These are phyloP conservation scores for Pteria penguin DNA, from an alignment of 2,888 invertebrate genomes.

Conservation along the genomic window DNA sequence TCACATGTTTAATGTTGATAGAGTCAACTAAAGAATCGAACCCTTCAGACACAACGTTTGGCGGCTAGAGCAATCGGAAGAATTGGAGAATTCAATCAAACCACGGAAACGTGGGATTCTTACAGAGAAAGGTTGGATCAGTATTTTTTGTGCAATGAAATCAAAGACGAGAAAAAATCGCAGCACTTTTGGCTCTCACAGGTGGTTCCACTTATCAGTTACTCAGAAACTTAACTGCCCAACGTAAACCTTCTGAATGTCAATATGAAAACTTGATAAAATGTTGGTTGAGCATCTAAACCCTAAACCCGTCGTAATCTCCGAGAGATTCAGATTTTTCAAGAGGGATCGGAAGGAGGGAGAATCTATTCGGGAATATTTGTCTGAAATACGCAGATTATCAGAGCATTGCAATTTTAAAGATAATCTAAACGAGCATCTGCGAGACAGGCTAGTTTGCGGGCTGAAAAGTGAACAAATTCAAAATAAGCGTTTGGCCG, in stretches of 20 bases:
- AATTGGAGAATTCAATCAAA: not conserved
- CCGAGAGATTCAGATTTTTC: constrained; percentile 43
- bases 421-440: constrained; percentile 34
- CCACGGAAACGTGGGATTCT: not conserved
- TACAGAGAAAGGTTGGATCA: not conserved
- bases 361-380: constrained; percentile 36
- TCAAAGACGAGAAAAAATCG: not conserved
- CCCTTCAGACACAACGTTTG: too few species aligned
- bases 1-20: too few species aligned
- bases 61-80: not conserved
- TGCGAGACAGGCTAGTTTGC: constrained; percentile 46
- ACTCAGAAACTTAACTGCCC: not conserved
- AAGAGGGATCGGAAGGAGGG: constrained; percentile 12
- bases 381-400: constrained; percentile 36
- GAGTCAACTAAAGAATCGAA: too few species aligned
- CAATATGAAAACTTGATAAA: too few species aligned
- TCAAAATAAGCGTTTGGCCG: constrained; percentile 37
- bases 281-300: constrained; percentile 36
- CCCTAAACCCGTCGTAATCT: constrained; percentile 42
- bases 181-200: not conserved
- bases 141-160: not conserved
- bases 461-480: constrained; percentile 43
- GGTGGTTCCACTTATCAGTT: not conserved
- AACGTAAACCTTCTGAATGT: too few species aligned
- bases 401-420: constrained; percentile 46